phyloP scores from a whole-genome alignment of 1,140 invertebrate species.

The Pentalonia nigronervosa region DNA sequence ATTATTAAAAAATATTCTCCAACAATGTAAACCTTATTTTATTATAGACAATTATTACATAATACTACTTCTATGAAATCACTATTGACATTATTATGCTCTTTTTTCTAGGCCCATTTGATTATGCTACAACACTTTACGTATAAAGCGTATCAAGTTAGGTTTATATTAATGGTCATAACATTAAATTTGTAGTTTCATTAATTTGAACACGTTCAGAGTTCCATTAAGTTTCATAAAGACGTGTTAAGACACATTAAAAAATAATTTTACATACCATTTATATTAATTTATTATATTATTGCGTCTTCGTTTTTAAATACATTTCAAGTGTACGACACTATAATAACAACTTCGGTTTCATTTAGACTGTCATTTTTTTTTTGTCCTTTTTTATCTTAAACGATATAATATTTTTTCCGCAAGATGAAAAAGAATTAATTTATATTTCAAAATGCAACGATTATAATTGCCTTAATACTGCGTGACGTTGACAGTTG shows the following conservation, averaged over 20 bases:
- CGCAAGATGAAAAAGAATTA: not conserved
- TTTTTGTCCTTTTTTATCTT: not conserved
- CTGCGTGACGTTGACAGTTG: not conserved
- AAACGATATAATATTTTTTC: not conserved
- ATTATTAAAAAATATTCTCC: not conserved
- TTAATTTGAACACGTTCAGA: not conserved
- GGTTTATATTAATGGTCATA: not conserved
- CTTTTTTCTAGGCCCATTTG: not conserved
- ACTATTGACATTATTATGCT: not conserved
- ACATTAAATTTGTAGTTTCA: not conserved
- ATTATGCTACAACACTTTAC: not conserved
- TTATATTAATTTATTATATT: conserved; percentile 21
- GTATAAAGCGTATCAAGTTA: not conserved
- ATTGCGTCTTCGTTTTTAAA: not conserved
- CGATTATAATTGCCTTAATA: not conserved
- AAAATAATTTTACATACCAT: not conserved
- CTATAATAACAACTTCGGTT: not conserved
- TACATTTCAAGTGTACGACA: not conserved
- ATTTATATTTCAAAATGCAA: not conserved
- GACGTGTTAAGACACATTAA: not conserved
- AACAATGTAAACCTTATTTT: not conserved
- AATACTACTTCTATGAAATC: not conserved
- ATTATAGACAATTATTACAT: not conserved
- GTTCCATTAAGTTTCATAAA: not conserved
- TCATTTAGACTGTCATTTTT: not conserved